These are phyloP conservation scores for Corythaeola cristata DNA, from an alignment of 2,113 vertebrate species.

Conservation along the genomic window DNA sequence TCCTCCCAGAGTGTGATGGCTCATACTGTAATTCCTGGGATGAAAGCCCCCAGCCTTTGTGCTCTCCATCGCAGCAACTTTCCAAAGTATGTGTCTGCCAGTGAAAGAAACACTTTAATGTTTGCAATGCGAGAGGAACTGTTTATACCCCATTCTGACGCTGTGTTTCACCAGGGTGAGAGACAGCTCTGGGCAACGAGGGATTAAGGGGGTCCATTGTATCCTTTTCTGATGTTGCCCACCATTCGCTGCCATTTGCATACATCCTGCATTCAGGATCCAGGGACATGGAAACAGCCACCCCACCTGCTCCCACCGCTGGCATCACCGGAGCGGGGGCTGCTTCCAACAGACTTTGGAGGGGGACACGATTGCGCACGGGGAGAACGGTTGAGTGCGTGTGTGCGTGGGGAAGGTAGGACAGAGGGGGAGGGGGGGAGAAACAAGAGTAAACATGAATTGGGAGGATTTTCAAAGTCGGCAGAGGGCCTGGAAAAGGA, in stretches of 20 bases:
- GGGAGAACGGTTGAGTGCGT: background rate
- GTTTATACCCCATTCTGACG: background rate
- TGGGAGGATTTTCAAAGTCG: conserved; percentile 51
- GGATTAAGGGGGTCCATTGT: conserved; percentile 59
- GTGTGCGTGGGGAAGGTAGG: background rate
- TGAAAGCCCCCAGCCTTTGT: background rate
- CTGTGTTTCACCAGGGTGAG: background rate
- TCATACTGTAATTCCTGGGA: background rate
- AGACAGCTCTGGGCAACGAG: background rate
- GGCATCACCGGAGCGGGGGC: background rate
- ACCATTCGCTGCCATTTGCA: background rate
- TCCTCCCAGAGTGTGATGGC: background rate
- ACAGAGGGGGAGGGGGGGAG: background rate
- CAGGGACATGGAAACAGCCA: background rate
- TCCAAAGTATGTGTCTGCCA: background rate
- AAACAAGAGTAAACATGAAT: conserved; percentile 24
- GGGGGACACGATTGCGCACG: rapidly evolving
- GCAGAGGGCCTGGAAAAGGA: conserved; percentile 65
- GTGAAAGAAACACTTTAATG: background rate
- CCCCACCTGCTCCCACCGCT: background rate
- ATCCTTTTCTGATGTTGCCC: background rate
- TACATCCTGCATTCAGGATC: background rate
- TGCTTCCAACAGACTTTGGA: background rate
- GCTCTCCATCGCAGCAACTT: background rate
- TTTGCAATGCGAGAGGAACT: background rate